A percentile compares a stretch with the other conserved stretches of the same genome.
These are phyloP conservation scores for Archips xylosteana DNA, from an alignment of 2,888 invertebrate genomes.

Conservation along the genomic window DNA sequence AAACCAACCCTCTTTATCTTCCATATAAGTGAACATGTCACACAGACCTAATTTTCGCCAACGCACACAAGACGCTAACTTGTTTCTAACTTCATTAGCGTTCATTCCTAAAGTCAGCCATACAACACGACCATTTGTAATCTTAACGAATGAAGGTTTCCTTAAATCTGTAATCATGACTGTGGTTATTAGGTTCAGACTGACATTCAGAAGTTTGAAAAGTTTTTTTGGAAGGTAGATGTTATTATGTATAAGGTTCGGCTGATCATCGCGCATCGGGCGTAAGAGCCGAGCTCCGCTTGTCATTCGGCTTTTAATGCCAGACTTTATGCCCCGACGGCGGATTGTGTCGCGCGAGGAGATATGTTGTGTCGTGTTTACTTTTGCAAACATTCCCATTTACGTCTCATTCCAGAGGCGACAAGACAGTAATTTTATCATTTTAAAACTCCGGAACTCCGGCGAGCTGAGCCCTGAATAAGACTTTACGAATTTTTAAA, in stretches of 20 bases:
- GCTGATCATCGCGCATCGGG: constrained; percentile 18
- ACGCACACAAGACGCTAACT: too few relatives aligned
- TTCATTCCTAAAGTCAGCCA: too few relatives aligned
- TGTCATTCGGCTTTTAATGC: constrained; percentile 67
- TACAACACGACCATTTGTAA: too few relatives aligned
- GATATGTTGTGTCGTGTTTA: constrained; percentile 67
- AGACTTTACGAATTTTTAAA: constrained; percentile 83
- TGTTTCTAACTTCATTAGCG: too few relatives aligned
- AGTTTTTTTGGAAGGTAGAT: constrained; percentile 11
- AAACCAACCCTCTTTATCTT: too few relatives aligned
- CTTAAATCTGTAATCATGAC: too few relatives aligned
- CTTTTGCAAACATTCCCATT: constrained; percentile 75
- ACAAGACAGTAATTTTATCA: constrained; percentile 75
- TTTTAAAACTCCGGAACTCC: constrained; percentile 76
- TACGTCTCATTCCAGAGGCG: constrained; percentile 74
- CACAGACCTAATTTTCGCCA: too few relatives aligned
- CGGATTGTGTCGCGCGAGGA: constrained; percentile 72
- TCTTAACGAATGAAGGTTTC: too few relatives aligned
- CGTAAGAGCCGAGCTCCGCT: constrained; percentile 46
- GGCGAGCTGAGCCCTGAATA: constrained; percentile 73
- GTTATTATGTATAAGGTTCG: not conserved
- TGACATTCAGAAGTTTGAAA: not conserved
- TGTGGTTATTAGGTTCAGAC: not conserved
- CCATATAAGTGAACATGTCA: too few relatives aligned
- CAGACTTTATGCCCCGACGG: constrained; percentile 73